These are phyloP conservation scores for Mongoloraphidia duomilia DNA, from an alignment of 2,888 invertebrate species.

Conservation along the genomic window DNA sequence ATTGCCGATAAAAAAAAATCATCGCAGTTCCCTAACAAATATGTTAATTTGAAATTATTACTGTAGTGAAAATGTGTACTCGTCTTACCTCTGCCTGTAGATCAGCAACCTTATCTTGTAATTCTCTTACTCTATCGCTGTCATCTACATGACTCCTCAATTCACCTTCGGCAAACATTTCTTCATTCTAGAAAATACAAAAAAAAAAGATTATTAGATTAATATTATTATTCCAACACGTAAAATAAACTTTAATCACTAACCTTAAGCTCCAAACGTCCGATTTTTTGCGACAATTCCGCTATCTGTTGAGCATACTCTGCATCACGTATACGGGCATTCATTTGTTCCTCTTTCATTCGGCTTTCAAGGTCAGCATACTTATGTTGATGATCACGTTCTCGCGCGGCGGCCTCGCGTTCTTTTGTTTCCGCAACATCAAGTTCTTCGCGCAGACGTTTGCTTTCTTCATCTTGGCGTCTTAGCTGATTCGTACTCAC, in stretches of 20 bases:
- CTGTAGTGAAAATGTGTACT: neutral
- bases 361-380: constrained; percentile 50
- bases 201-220: constrained; percentile 4
- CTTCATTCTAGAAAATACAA: constrained; percentile 61
- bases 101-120: constrained; percentile 86
- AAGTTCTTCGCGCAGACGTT: constrained; percentile 62
- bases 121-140: constrained; percentile 71
- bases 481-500: constrained; percentile 77
- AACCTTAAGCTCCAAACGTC: constrained; percentile 83
- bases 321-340: constrained; percentile 84
- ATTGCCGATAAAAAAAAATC: neutral
- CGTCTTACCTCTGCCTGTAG: constrained; percentile 78
- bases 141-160: constrained; percentile 67
- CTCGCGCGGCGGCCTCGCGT: constrained; percentile 58
- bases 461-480: constrained; percentile 87
- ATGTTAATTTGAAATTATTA: neutral
- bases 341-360: constrained; percentile 83
- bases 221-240: neutral
- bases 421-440: constrained; percentile 61
- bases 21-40: too few species aligned
- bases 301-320: constrained; percentile 90
- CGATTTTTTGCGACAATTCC: constrained; percentile 85
- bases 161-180: constrained; percentile 86
- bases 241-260: constrained; percentile 12
- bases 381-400: constrained; percentile 72